Conservation (phyloP, 2,797 vertebrate genomes). For the Falco columbarius region DNA sequence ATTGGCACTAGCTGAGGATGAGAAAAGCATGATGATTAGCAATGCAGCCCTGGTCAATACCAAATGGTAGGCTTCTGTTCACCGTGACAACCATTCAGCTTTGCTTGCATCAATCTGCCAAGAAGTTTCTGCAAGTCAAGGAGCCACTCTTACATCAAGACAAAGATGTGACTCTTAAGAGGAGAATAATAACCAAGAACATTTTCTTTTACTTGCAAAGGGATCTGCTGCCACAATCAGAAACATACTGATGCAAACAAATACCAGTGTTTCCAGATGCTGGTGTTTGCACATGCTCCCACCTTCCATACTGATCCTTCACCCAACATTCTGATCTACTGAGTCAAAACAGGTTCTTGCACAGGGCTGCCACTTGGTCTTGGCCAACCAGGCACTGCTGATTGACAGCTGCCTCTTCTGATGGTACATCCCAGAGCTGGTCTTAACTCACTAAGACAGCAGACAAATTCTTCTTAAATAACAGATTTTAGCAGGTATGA, state of each 20-base stretch:
- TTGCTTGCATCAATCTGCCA: background rate
- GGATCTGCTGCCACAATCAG: background rate
- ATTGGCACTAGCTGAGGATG: conserved; percentile 86
- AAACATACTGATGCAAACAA: rapidly evolving
- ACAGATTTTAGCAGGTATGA: background rate
- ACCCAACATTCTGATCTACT: background rate
- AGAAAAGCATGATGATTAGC: background rate
- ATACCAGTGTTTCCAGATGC: background rate
- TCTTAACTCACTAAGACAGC: background rate
- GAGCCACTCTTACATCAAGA: background rate
- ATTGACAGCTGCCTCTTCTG: background rate
- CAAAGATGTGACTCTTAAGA: background rate
- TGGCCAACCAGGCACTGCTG: background rate
- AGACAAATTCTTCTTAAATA: background rate
- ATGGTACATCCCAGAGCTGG: background rate
- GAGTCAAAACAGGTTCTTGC: background rate
- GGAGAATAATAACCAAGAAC: background rate
- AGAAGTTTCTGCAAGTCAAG: background rate
- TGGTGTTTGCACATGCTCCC: background rate
- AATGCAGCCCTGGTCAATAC: background rate
- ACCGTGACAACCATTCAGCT: background rate
- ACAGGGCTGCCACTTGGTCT: background rate
- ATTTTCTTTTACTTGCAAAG: background rate
- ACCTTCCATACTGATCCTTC: background rate
- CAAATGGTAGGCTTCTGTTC: background rate